Percentiles rank a stretch among this genome's conserved stretches.
Evolutionary conservation across 2,888 invertebrate genomes (phyloP).

Genomic region (Ashinkailepas kermadecensis): DNA sequence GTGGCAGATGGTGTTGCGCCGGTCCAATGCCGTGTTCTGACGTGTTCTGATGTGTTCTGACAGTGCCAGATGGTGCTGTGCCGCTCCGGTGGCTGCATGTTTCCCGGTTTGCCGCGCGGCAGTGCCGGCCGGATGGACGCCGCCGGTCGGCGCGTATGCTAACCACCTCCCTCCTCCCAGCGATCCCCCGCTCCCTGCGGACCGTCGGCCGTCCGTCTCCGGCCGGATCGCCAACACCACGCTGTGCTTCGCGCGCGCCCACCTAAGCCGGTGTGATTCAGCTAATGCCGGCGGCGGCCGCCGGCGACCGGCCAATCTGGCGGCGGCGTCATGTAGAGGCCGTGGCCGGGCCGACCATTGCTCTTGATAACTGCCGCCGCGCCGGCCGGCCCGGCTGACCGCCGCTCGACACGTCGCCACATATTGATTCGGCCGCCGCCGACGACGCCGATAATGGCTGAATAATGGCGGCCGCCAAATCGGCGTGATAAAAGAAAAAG

Average conservation of each 20-base stretch:
- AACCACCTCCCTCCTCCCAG: too few species aligned
- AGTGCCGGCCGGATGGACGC: too few species aligned
- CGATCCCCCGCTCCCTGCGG: too few species aligned
- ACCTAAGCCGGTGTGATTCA: neutral
- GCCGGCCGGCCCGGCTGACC: neutral
- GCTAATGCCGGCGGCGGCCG: neutral
- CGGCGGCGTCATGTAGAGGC: neutral
- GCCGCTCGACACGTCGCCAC: neutral
- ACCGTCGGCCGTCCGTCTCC: too few species aligned
- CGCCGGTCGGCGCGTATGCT: too few species aligned
- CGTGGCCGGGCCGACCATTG: neutral
- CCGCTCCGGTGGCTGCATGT: too few species aligned
- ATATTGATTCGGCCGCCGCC: conserved; percentile 20
- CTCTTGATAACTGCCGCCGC: conserved; percentile 21
- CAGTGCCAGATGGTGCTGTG: too few species aligned
- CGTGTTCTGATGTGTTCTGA: too few species aligned
- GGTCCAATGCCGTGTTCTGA: too few species aligned
- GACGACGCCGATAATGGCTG: conserved; percentile 18
- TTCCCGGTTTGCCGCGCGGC: too few species aligned
- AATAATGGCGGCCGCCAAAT: conserved; percentile 5
- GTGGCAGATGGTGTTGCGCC: too few species aligned
- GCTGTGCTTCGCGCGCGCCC: neutral
- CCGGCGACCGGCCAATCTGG: neutral
- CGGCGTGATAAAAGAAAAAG: conserved; percentile 15
- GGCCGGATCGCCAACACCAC: too few species aligned